phyloP scores from a whole-genome alignment of 2,888 invertebrate species.

The Drosophila hamatofila region DNA sequence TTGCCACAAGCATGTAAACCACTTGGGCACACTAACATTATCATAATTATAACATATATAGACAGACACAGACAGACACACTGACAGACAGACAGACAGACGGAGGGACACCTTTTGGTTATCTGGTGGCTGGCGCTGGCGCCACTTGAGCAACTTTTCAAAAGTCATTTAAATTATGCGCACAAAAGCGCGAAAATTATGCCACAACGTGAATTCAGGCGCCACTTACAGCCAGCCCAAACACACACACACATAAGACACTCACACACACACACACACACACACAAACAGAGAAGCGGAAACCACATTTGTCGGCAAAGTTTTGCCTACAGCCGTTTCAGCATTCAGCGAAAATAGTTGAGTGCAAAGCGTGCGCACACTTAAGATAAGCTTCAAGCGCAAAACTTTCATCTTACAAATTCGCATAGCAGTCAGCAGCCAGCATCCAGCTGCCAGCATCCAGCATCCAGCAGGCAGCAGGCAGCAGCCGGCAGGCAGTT shows the following conservation, averaged over 20 bases:
- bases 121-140: slow-evolving; percentile 56
- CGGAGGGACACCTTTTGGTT: slow-evolving; percentile 52
- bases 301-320: slow-evolving; percentile 74
- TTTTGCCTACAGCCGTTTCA: slow-evolving; percentile 57
- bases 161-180: slow-evolving; percentile 80
- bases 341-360: slow-evolving; percentile 65
- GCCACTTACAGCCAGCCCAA: slow-evolving; percentile 70
- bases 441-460: slow-evolving; percentile 4
- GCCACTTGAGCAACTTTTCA: slow-evolving; percentile 76
- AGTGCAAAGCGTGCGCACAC: slow-evolving; percentile 77
- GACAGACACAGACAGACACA: slow-evolving; percentile 18
- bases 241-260: slow-evolving; percentile 12
- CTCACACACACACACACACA: not conserved
- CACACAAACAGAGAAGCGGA: slow-evolving; percentile 47
- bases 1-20: slow-evolving; percentile 62
- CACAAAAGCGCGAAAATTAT: slow-evolving; percentile 79
- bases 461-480: slow-evolving; percentile 7
- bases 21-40: slow-evolving; percentile 78
- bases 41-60: slow-evolving; percentile 71
- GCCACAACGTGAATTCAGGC: slow-evolving; percentile 71
- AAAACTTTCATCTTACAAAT: slow-evolving; percentile 80
- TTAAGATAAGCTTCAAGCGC: slow-evolving; percentile 77
- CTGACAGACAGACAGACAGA: not conserved
- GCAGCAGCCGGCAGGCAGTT: not conserved
- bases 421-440: slow-evolving; percentile 34